Percentiles rank a stretch among this genome's conserved stretches.
Conservation (phyloP, 2,113 vertebrate genomes). For the Cebus imitator region DNA sequence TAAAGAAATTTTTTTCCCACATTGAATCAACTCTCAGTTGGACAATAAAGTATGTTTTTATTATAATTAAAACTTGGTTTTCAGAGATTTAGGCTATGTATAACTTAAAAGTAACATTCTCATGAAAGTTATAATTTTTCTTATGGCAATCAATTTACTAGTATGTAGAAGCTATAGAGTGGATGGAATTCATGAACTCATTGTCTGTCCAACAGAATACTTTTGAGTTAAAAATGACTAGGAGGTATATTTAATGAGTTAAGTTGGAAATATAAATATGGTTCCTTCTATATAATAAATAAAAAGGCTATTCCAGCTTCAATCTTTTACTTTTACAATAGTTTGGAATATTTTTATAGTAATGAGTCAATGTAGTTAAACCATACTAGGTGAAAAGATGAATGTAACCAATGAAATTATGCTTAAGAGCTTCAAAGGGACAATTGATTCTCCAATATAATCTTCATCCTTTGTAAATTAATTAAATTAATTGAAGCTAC, state of each 20-base stretch:
- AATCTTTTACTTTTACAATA: background rate
- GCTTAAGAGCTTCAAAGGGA: background rate
- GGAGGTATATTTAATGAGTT: background rate
- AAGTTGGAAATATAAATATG: background rate
- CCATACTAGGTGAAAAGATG: background rate
- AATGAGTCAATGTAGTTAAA: slow-evolving; percentile 6
- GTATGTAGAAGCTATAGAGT: background rate
- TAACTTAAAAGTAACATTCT: background rate
- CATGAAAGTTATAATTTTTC: background rate
- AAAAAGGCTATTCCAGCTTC: background rate
- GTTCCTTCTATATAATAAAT: background rate
- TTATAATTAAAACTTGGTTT: background rate
- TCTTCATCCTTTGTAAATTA: background rate
- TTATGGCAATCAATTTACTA: background rate
- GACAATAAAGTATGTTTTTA: background rate
- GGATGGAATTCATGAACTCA: background rate
- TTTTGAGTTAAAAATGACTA: background rate
- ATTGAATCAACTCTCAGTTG: background rate
- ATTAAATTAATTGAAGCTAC: background rate
- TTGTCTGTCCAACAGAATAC: background rate
- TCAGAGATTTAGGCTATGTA: background rate
- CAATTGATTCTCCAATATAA: background rate
- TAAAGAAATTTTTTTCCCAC: background rate
- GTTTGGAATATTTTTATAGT: background rate
- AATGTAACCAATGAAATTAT: background rate